Percentiles rank a stretch among this genome's conserved stretches.
Conservation (phyloP, 1,140 invertebrate genomes). For the Piezodorus guildinii region DNA sequence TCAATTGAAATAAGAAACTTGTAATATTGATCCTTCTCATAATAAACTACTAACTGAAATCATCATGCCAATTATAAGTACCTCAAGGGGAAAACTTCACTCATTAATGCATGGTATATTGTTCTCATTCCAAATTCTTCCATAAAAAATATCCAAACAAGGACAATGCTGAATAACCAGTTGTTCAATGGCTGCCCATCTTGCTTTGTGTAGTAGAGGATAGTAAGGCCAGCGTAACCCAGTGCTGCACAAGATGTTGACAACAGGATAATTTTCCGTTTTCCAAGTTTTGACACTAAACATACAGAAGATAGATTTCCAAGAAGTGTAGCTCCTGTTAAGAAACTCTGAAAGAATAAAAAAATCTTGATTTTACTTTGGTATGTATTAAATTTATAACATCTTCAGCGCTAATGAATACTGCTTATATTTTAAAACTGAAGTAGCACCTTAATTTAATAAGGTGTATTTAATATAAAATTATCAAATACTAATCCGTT, state of each 20-base stretch:
- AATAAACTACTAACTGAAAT: too few relatives aligned
- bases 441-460: too few relatives aligned
- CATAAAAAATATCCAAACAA: not conserved
- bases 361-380: too few relatives aligned
- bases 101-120: not conserved
- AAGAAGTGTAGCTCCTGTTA: not conserved
- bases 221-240: not conserved
- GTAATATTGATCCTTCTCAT: too few relatives aligned
- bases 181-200: not conserved
- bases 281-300: not conserved
- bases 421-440: too few relatives aligned
- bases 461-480: too few relatives aligned
- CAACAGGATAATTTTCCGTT: not conserved
- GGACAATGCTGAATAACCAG: not conserved
- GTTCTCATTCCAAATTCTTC: slow-evolving; percentile 1
- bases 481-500: too few relatives aligned
- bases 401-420: too few relatives aligned
- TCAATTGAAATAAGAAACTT: too few relatives aligned
- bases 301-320: not conserved
- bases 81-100: not conserved
- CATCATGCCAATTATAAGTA: too few relatives aligned
- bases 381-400: too few relatives aligned
- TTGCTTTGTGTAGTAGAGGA: not conserved
- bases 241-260: not conserved
- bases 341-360: not conserved